Evolutionary conservation across 2,797 vertebrate genomes (phyloP), one percentile per base, ranked within the genome.

Genomic region (Buceros bicornis): DNA sequence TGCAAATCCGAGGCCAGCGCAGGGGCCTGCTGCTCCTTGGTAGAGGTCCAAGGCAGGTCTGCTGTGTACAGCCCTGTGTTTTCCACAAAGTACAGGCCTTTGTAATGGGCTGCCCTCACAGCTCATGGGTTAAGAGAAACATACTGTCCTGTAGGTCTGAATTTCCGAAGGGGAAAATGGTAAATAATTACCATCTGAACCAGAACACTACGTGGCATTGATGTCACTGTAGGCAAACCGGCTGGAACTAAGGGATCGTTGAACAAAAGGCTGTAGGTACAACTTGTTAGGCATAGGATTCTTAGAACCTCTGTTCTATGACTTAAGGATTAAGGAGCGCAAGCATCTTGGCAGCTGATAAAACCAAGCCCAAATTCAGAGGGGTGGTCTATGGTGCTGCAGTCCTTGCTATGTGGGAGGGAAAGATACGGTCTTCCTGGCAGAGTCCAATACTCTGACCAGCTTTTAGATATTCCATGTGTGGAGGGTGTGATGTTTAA

Each of bases 171-270:
- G 2, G 11, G 18, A 21, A 64, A n/a, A 40, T 48, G 10, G 21
- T 20, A 48, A 48, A 48, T 21, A 19, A 48, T 21, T 21, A 48
- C 47, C 47, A 48, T 48, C 47, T 48, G 47, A 48, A 48, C 47
- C 28, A 51, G 47, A 73, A 62, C 26, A 43, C 22, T 51, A 29
- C 21, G 54, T 0, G 0, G 4, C n/a, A 28, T 6, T 66, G 56
- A n/a, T 72, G 47, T 37, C 42, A 45, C 13, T n/a, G 14, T 3
- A 57, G 29, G 22, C 9, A 69, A 82, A 42, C 37, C 57, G 28
- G 18, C 7, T 61, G 53, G 35, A 74, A 67, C 35, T 58, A 51
- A 73, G 57, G 70, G 53, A 40, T 29, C 12, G n/a, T 28, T 0
- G 1, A 65, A 80, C 62, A 11, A 77, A 72, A 84, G 40, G 16